Evolutionary conservation across 2,113 vertebrate species (phyloP), one percentile per base, ranked within the genome.

Genomic region (Neolamprologus hecqui): DNA sequence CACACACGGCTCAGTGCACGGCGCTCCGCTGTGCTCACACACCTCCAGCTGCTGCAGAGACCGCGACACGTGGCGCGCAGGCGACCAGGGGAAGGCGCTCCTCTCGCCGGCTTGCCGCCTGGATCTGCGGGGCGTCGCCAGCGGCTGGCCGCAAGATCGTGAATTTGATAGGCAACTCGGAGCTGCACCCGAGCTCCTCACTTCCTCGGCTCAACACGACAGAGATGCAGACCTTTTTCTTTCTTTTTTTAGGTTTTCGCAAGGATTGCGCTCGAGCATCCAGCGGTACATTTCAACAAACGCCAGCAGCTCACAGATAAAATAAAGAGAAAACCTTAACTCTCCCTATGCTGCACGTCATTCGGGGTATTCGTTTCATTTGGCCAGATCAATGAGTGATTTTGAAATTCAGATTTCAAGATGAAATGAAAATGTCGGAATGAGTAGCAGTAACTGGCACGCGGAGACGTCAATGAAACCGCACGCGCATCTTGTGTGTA

Each of bases 11-110:
- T 82, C 11, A 9, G 68, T 23, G 88, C 86, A 10, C 21, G 86
- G 55, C 90, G 89, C 75, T 85, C 81, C 54, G 79, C 91, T 83
- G 85, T 21, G 87, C 88, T 37, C 88, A 57, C 94, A 90, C 94
- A 93, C 91, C 90, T 96, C 95, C 94, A 96, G 96, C 95, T 95
- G 95, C 92, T 91, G 93, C 90, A 14, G 83, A 95, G 92, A 94
- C 94, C 93, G 92, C 95, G 96, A 96, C 94, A 95, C 94, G 96
- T 97, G 96, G 96, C 95, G 92, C 93, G 95, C 96, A 93, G 93
- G 89, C 95, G 95, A 93, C 94, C 93, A 77, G 94, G 90, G 93
- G 94, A 95, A 95, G 93, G 94, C 95, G 88, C 94, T 94, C 90
- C 93, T 93, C 91, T 92, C 88, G 94, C 90, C 94, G 94, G 95